A percentile compares a stretch with the other conserved stretches of the same genome.
Conservation (phyloP, 37 sponge, comb jelly and placozoan genomes). For the Oscarella lobularis region DNA sequence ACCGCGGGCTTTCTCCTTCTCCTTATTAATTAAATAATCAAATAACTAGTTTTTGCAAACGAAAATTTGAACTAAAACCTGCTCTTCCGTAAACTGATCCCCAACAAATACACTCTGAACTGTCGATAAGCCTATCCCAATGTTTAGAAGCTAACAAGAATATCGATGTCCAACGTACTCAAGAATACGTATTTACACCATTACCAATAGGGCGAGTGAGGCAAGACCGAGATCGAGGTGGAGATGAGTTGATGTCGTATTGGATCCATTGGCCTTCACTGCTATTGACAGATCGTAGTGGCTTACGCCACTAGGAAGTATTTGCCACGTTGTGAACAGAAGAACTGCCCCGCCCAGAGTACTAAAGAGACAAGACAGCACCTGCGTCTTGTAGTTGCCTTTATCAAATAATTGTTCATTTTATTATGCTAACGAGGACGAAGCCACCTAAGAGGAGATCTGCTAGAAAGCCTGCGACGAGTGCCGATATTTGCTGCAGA, state of each 20-base stretch:
- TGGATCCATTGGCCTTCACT: no score
- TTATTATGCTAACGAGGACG: no score
- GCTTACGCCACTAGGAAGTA: not conserved
- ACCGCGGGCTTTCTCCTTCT: constrained; percentile 23
- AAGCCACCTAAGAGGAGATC: constrained; percentile 33
- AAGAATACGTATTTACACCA: not conserved
- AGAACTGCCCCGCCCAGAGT: constrained; percentile 14
- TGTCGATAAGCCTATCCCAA: no score
- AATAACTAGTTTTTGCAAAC: not conserved
- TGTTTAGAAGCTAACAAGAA: no score
- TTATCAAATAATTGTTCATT: not conserved
- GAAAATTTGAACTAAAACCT: constrained; percentile 9
- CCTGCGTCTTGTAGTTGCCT: constrained; percentile 52
- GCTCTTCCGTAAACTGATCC: constrained; percentile 45
- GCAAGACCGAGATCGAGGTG: not conserved
- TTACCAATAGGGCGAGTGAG: not conserved
- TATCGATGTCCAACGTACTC: not conserved
- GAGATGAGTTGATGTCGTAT: no score
- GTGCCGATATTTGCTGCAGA: constrained; percentile 22
- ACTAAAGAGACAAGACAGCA: constrained; percentile 7
- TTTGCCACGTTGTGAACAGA: constrained; percentile 48
- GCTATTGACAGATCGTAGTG: no score
- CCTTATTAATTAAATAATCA: constrained; percentile 5
- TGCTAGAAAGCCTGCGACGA: constrained; percentile 45
- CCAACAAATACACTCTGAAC: constrained; percentile 69